A percentile compares a stretch with the other conserved stretches of the same genome.
Evolutionary conservation across 2,888 invertebrate genomes (phyloP).

Genomic region (Campaea margaritaria): DNA sequence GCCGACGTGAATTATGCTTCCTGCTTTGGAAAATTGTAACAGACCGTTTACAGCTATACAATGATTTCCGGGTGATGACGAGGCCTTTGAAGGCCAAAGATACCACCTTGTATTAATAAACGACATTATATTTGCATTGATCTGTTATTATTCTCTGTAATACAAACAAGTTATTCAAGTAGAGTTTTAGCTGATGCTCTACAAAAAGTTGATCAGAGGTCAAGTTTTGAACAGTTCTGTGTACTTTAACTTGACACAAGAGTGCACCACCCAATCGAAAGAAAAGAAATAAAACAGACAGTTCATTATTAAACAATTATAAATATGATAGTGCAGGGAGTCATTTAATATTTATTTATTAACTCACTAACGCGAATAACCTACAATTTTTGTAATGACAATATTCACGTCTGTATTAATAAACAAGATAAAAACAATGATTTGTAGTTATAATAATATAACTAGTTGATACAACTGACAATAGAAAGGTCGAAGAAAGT

Average conservation of each 20-base stretch:
- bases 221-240: background rate
- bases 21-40: slow-evolving; percentile 83
- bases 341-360: background rate
- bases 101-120: slow-evolving; percentile 53
- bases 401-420: background rate
- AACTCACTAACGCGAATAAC: background rate
- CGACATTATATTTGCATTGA: slow-evolving; percentile 59
- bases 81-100: slow-evolving; percentile 66
- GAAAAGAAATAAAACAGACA: too few species aligned
- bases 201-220: background rate
- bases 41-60: slow-evolving; percentile 69
- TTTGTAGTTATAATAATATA: background rate
- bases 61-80: slow-evolving; percentile 80
- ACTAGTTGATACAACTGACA: too few species aligned
- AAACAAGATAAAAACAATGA: background rate
- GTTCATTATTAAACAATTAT: too few species aligned
- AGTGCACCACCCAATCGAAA: too few species aligned
- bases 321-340: too few species aligned
- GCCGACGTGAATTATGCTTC: slow-evolving; percentile 70
- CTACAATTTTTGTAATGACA: background rate
- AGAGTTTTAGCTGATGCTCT: background rate
- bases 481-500: background rate
- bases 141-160: slow-evolving; percentile 18
- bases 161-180: background rate
- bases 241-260: too few species aligned